A percentile compares a stretch with the other conserved stretches of the same genome.
Conservation (phyloP, 2,797 vertebrate species). For the Pseudotriccus pelzelni region DNA sequence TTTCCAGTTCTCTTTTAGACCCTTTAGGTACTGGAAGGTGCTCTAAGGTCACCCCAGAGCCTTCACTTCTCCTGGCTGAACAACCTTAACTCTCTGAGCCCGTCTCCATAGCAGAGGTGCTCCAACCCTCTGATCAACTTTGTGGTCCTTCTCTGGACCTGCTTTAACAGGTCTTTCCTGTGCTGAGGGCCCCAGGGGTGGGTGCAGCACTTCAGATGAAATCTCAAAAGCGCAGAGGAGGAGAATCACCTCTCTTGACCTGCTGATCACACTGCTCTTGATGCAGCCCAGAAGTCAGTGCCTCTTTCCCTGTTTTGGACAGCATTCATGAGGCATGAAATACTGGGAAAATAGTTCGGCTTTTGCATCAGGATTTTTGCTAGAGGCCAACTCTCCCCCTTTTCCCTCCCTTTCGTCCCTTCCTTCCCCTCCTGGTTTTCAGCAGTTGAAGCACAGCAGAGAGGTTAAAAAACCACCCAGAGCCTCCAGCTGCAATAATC, state of each 20-base stretch:
- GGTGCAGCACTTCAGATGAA: neutral
- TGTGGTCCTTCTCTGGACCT: neutral
- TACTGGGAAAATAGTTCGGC: neutral
- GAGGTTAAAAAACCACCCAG: neutral
- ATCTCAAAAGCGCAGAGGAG: neutral
- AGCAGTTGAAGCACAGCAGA: neutral
- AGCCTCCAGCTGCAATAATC: constrained; percentile 8
- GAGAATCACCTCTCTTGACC: neutral
- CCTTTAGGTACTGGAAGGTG: neutral
- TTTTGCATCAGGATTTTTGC: neutral
- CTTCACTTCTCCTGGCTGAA: neutral
- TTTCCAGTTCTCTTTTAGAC: neutral
- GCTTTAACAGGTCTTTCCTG: neutral
- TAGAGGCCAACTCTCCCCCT: neutral
- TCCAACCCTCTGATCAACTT: neutral
- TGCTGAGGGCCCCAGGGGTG: neutral
- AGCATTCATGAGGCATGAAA: neutral
- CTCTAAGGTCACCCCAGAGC: accelerated
- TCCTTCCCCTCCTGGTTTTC: neutral
- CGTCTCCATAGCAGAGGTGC: too few relatives aligned
- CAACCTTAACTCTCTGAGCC: neutral
- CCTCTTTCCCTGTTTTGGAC: neutral
- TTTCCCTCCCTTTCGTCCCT: neutral
- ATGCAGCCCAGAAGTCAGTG: neutral
- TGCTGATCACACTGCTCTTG: neutral